Evolutionary conservation across 2,113 vertebrate species (phyloP), one percentile per base, ranked within the genome.

Genomic region (Xyliphius kryptos): DNA sequence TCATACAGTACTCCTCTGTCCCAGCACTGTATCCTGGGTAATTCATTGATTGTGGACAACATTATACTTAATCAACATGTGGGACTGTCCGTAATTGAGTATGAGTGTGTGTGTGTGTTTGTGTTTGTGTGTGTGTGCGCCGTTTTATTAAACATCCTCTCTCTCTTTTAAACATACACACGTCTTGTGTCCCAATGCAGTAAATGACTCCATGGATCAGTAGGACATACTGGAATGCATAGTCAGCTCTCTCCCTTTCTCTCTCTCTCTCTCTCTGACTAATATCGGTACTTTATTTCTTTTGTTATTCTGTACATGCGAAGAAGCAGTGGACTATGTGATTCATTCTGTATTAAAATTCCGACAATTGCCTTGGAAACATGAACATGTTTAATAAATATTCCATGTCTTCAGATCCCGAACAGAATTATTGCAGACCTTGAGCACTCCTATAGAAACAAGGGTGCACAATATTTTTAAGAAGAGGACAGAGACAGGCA

Each of bases 221-320:
- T 32, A 32, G 26, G 26, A 32, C 26, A 32, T 32, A 32, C 26
- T 32, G 26, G 26, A 32, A 32, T 32, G 26, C 26, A 32, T 32
- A 32, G 26, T 32, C 26, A 32, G 26, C 59, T 58, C 51, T 36
- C 56, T 66, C 51, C 21, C 63, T 49, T 14, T 36, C 44, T 43
- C 43, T 43, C 36, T 21, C 46, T 38, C 16, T 36, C 52, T 37
- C 40, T 32, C 14, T 37, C 38, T 19, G 6, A 46, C 13, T 46
- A 9, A 2, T 17, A 15, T 36, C 16, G 9, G 15, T 5, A 11
- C 16, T 59, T 59, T 26, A 15, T 13, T 14, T 48, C 9, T 6
- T 47, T 15, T 13, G 43, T 47, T 57, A 10, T 57, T 44, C 1
- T 3, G 14, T 43, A 11, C 43, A 46, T 32, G n/a, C 2, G 16